Evolutionary conservation across 2,113 vertebrate genomes (phyloP).

Genomic region (Otis tarda): DNA sequence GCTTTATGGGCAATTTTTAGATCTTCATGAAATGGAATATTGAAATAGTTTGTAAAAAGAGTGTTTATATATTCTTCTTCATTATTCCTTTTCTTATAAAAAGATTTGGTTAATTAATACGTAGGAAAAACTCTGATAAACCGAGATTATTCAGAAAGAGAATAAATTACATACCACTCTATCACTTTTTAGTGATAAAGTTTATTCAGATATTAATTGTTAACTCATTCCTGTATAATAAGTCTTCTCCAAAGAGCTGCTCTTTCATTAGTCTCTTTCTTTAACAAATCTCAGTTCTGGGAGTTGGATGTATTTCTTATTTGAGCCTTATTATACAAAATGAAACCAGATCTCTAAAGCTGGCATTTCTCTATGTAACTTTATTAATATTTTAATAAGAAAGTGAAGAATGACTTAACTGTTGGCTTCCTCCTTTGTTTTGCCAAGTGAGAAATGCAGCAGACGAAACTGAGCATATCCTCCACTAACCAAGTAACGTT

Average conservation of each 20-base stretch:
- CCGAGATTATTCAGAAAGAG: not conserved
- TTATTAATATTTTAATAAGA: not conserved
- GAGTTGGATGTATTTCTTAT: not conserved
- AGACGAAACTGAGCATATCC: not conserved
- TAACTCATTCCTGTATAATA: not conserved
- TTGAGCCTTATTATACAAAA: not conserved
- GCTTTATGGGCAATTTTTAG: conserved; percentile 3
- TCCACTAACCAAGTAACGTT: not conserved
- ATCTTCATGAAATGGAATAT: not conserved
- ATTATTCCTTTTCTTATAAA: not conserved
- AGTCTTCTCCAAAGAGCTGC: not conserved
- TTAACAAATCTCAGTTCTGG: not conserved
- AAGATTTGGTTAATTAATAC: conserved; percentile 1
- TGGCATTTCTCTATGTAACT: not conserved
- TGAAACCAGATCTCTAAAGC: not conserved
- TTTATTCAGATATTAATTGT: not conserved
- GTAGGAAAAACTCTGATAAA: not conserved
- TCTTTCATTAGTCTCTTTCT: not conserved
- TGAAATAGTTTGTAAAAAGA: conserved; percentile 9
- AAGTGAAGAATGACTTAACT: not conserved
- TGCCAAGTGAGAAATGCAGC: not conserved
- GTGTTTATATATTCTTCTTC: not conserved
- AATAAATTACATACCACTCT: not conserved
- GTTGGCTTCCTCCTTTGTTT: not conserved
- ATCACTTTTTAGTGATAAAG: not conserved